Base-by-base conservation (phyloP, 2,113 vertebrate species). In the Aleadryas rufinucha region DNA sequence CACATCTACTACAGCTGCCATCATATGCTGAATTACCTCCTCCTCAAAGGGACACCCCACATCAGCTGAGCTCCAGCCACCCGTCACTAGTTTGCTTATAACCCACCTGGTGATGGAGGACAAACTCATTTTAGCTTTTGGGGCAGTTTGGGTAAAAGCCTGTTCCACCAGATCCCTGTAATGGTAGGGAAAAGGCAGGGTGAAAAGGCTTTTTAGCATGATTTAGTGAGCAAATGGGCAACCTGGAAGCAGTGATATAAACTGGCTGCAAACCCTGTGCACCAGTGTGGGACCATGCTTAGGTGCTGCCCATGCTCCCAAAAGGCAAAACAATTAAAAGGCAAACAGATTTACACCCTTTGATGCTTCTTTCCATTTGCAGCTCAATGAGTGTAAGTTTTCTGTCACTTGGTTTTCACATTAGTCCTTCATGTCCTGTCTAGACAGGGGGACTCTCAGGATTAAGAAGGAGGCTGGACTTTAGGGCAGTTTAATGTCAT, bases 391-490 rank as follows among this genome's bases (percentile, higher is more conserved):
- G 61, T 7, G 24, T 78, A 42, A 74, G 64, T 78, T 47, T 90
- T 90, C 47, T 70, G 30, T 81, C 7, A 5, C 52, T 77, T 96
- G 76, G 31, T 92, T 95, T 96, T 95, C 57, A 16, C 69, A 39
- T 95, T 77, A 93, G 68, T 86, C 47, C 56, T 90, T 66, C 76
- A 35, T 44, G 83, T 92, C 83, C 96, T 84, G 91, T 87, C 95
- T 95, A 95, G 94, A 96, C 93, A 26, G 60, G 22, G 4, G 45
- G 72, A 84, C 87, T 64, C 80, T 60, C 23, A 87, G 77, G 89
- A 84, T 89, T 90, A 95, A 70, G 82, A 26, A 69, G 20, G 8
- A 86, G 76, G 56, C 76, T 87, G 86, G 61, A 47, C 71, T 92
- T 82, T 1, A 42, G 68, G 41, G 35, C 2, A 0, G 9, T 75